Evolutionary conservation across 2,888 invertebrate species (phyloP), one percentile per base, ranked within the genome.

Genomic region (Candidula unifasciata): DNA sequence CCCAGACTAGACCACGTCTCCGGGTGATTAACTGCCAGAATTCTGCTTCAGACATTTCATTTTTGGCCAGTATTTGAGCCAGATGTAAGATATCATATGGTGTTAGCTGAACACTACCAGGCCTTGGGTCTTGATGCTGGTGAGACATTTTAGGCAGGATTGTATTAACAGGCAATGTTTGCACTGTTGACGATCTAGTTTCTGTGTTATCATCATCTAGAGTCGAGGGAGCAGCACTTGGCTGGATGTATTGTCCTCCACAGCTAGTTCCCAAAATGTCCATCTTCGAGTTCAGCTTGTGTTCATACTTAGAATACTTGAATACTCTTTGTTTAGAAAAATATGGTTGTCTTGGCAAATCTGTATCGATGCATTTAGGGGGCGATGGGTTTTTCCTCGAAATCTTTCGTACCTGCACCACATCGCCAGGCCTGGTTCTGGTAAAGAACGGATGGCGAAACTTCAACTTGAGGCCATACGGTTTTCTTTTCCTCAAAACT

Each of bases 381-480:
- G 27, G 44, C 73, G 68, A 16, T n/a, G 0, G 18, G 10, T 37
- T 27, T n/a, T 16, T 60, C n/a, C 74, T 87, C 57, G 86, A 37
- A 37, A 83, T 88, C 24, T 88, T 89, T 27, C 73, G 74, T 6
- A 89, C 84, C 5, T 88, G 86, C 13, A 73, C 64, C 30, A 92
- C 77, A 18, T 89, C 78, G 33, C 91, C 88, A 64, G 88, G 86
- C 8, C 88, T 82, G 5, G 89, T 89, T 30, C 87, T 86, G 0
- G 87, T 81, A 83, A 92, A 91, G 78, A 69, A 87, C 16, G 89
- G 90, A 84, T 93, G 92, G 8, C 89, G 87, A 88, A 91, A 93
- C 82, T 91, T 90, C 82, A 91, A 87, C 13, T 86, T 85, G 16
- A 85, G 84, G 3, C 82, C 86, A 3, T n/a, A 66, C 24, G 84